A percentile compares a stretch with the other conserved stretches of the same genome.
These are phyloP conservation scores for Halichondria panicea DNA, from an alignment of 37 sponge, comb jelly and placozoan genomes.

Conservation along the genomic window DNA sequence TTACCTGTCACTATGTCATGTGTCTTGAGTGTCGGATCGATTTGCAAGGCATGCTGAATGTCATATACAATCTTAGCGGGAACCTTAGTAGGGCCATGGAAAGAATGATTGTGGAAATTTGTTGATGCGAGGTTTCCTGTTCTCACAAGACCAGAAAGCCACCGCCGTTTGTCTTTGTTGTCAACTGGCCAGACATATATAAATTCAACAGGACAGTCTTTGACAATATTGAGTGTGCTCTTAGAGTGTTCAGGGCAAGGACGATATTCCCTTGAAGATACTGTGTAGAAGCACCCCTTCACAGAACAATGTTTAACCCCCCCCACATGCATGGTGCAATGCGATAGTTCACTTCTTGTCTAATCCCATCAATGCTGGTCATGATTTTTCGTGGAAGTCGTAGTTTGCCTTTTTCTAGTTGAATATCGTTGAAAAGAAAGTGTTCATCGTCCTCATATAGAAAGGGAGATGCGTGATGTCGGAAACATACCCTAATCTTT, in stretches of 20 bases:
- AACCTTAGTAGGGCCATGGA: conserved; percentile 23
- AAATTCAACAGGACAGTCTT: conserved; percentile 39
- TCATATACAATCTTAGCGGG: conserved; percentile 35
- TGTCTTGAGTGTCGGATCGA: conserved; percentile 40
- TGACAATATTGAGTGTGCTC: neutral
- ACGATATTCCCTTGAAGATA: neutral
- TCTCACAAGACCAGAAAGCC: conserved; percentile 33
- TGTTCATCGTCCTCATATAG: conserved; percentile 9
- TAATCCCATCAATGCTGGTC: neutral
- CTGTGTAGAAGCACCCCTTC: conserved; percentile 14
- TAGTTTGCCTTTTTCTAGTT: conserved; percentile 30
- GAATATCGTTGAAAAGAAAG: conserved; percentile 38
- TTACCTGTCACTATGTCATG: conserved; percentile 39
- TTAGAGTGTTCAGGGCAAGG: conserved; percentile 11
- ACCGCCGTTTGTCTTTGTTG: conserved; percentile 22
- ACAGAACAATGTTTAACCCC: conserved; percentile 15
- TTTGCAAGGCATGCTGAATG: neutral
- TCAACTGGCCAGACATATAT: conserved; percentile 50
- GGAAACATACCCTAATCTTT: conserved; percentile 12
- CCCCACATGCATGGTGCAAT: conserved; percentile 38
- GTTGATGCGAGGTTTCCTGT: neutral
- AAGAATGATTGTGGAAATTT: conserved; percentile 42
- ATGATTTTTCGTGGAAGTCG: neutral
- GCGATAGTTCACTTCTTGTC: conserved; percentile 21
- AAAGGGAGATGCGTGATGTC: conserved; percentile 15